Conservation (phyloP, 2,888 invertebrate species). For the Drosophila imparisetae region DNA sequence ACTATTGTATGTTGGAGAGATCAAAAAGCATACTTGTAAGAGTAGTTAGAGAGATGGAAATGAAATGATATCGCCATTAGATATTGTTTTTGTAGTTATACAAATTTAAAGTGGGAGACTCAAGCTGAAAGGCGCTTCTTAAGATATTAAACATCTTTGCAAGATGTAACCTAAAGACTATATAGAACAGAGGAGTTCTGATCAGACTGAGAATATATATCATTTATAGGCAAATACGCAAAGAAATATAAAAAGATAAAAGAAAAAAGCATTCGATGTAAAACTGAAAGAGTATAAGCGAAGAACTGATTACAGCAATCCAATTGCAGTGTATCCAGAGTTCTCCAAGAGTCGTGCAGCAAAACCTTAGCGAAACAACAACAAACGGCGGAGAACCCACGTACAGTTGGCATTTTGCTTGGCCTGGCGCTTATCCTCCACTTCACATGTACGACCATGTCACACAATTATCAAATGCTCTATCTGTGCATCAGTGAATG, state of each 20-base stretch:
- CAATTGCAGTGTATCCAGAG: constrained; percentile 18
- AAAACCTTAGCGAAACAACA: background rate
- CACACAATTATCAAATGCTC: constrained; percentile 72
- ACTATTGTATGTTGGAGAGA: too few species aligned
- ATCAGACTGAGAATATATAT: background rate
- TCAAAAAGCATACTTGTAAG: background rate
- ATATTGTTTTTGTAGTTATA: too few species aligned
- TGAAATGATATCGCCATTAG: background rate
- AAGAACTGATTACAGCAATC: background rate
- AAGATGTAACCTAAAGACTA: background rate
- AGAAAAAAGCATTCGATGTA: background rate
- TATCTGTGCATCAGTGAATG: constrained; percentile 65
- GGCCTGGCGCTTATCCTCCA: constrained; percentile 39
- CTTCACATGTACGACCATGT: constrained; percentile 48
- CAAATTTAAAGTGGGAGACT: background rate
- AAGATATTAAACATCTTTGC: background rate
- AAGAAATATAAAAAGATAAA: background rate
- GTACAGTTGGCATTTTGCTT: constrained; percentile 31
- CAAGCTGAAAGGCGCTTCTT: background rate
- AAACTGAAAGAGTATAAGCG: background rate
- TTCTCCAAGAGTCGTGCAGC: background rate
- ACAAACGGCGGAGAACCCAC: background rate
- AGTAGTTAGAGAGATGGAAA: background rate
- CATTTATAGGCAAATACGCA: background rate
- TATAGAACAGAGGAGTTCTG: background rate